Evolutionary conservation across 2,113 vertebrate species (phyloP).

Genomic region (Caracal caracal): DNA sequence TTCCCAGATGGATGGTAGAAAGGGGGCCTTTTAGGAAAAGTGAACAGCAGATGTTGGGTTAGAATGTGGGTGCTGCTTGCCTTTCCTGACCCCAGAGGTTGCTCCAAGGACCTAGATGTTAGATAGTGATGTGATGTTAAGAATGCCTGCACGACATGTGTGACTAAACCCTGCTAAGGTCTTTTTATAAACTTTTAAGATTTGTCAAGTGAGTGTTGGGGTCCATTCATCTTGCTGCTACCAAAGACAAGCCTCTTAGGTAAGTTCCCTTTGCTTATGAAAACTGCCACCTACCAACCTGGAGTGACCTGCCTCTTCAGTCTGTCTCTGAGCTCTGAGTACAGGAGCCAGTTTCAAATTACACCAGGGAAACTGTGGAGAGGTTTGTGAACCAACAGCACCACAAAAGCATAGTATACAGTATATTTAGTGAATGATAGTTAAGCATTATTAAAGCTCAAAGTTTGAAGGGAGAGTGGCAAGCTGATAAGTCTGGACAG

Average conservation of each 20-base stretch:
- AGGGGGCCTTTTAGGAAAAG: not conserved
- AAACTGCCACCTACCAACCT: not conserved
- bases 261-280: not conserved
- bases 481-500: not conserved
- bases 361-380: not conserved
- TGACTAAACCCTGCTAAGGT: not conserved
- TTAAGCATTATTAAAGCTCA: not conserved
- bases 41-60: not conserved
- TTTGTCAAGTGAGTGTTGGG: not conserved
- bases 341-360: not conserved
- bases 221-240: not conserved
- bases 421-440: not conserved
- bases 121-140: not conserved
- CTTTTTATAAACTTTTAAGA: not conserved
- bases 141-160: not conserved
- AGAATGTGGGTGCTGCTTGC: not conserved
- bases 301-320: not conserved
- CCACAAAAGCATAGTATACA: not conserved
- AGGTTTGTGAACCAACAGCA: not conserved
- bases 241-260: not conserved
- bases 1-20: not conserved
- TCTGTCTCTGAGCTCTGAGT: not conserved
- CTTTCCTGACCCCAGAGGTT: not conserved
- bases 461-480: not conserved
- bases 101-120: not conserved